phyloP scores from a whole-genome alignment of 2,113 vertebrate species.

The Tychaedon coryphoeus region DNA sequence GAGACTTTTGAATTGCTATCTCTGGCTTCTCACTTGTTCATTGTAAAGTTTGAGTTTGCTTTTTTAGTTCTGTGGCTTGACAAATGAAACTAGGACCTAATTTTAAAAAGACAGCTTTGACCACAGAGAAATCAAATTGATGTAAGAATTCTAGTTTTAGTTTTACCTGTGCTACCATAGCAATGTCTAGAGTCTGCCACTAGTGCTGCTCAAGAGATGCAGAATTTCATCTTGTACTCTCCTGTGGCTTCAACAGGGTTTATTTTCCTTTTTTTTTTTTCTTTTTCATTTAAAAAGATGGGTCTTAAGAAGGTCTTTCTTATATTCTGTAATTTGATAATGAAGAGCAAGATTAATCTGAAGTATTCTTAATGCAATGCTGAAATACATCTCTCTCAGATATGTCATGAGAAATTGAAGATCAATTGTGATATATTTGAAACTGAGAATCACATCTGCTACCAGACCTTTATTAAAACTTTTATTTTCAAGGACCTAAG shows the following conservation, averaged over 20 bases:
- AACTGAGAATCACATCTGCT: background rate
- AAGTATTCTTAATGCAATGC: background rate
- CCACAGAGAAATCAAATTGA: background rate
- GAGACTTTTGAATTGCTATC: background rate
- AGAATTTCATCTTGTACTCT: background rate
- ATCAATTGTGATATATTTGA: background rate
- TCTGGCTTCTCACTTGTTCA: background rate
- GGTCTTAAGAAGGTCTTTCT: background rate
- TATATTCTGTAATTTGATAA: background rate
- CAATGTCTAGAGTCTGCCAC: background rate
- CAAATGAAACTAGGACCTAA: background rate
- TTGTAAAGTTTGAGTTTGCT: background rate
- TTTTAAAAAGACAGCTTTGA: background rate
- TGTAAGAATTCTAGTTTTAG: background rate
- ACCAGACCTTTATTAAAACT: background rate
- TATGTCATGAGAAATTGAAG: background rate
- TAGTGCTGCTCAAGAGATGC: background rate
- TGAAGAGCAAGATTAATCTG: constrained; percentile 9
- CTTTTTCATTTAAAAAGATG: background rate
- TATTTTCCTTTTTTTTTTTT: background rate
- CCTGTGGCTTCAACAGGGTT: background rate
- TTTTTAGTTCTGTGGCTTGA: background rate
- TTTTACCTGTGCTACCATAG: background rate
- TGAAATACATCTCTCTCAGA: constrained; percentile 37
- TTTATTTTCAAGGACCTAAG: background rate